These are phyloP conservation scores for Alviniconcha strummeri DNA, from an alignment of 2,888 invertebrate genomes.

Conservation along the genomic window DNA sequence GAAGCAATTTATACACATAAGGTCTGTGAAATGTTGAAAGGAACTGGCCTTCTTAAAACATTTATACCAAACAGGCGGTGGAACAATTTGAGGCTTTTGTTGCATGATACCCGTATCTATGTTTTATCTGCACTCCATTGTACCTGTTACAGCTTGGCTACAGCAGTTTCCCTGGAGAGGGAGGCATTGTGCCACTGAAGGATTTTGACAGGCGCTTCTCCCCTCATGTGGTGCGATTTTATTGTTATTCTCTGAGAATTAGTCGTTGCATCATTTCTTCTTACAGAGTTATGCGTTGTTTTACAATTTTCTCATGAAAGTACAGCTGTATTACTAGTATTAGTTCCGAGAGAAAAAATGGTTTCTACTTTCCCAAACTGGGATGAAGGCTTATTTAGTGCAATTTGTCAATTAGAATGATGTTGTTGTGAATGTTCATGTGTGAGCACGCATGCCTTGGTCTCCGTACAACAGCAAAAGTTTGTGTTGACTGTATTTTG, in stretches of 20 bases:
- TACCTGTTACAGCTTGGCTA: slow-evolving; percentile 78
- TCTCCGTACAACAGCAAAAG: not conserved
- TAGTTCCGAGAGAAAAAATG: too few species aligned
- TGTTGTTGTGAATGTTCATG: not conserved
- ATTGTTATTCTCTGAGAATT: not conserved
- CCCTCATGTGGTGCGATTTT: slow-evolving; percentile 85
- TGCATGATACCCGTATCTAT: too few species aligned
- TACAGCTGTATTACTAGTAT: too few species aligned
- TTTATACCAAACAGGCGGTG: too few species aligned
- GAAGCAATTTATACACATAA: too few species aligned
- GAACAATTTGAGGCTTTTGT: too few species aligned
- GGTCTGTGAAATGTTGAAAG: too few species aligned
- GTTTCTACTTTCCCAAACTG: not conserved
- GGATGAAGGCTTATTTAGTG: not conserved
- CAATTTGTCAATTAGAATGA: not conserved
- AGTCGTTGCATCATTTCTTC: not conserved
- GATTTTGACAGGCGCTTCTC: slow-evolving; percentile 98
- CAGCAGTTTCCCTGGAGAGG: slow-evolving; percentile 95
- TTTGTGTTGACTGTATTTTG: not conserved
- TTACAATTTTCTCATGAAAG: too few species aligned
- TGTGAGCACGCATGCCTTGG: not conserved
- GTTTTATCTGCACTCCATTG: too few species aligned
- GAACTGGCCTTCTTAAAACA: too few species aligned
- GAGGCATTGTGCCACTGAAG: slow-evolving; percentile 91
- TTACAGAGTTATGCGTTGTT: too few species aligned